Evolutionary conservation across 2,888 invertebrate genomes (phyloP), one percentile per base, ranked within the genome.

Genomic region (Barypeithes pellucidus): DNA sequence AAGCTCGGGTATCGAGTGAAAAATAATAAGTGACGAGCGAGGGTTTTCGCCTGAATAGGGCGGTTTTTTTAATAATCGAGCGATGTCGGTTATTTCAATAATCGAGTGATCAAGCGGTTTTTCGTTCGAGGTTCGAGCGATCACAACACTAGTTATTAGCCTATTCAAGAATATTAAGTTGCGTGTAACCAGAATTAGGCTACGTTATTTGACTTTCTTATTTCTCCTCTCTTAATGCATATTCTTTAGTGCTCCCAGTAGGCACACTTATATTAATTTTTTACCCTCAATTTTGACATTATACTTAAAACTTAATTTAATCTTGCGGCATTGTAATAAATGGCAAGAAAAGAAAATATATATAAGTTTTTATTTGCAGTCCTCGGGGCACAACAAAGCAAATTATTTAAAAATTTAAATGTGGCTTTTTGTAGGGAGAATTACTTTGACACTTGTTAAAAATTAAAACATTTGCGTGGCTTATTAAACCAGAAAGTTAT

Each of bases 281-380:
- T 50, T 22, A 50, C 22, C 4, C 20, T 22, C 20, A 47, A 20
- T 63, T 9, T 63, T 18, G 45, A 18, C 63, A 36, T 11, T 14
- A 29, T 18, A 50, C 50, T 50, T 63, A 63, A 43, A 61, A 61
- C 43, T 57, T 47, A 59, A 59, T 57, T 57, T 57, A 57, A 57
- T 57, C 33, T 57, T 18, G 33, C 8, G 47, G 47, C 45, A 36
- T 8, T 18, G 45, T 67, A 60, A 67, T 47, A 59, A 59, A 45
- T 59, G 22, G 33, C 5, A 9, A 5, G 24, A 12, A 36, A 11
- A 43, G 20, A 39, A 18, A 39, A 41, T 45, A 16, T 45, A 47
- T 45, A 43, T 24, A 65, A 65, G 54, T 65, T 71, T 71, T 71
- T 71, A 63, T 71, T 65, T 65, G 47, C 54, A 36, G 59, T 65